phyloP scores from a whole-genome alignment of 2,113 vertebrate genomes.

The Blennius ocellaris region DNA sequence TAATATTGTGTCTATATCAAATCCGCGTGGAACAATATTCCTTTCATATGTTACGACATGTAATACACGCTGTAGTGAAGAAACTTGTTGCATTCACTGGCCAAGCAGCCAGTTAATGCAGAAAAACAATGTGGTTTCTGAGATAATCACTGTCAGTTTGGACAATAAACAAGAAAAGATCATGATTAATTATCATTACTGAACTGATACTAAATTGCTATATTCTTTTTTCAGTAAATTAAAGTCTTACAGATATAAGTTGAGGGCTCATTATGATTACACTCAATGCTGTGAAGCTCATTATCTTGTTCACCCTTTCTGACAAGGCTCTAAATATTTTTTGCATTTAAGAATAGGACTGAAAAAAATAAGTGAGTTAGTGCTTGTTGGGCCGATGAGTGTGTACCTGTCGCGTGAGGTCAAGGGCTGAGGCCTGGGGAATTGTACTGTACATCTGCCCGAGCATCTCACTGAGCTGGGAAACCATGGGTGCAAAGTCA shows the following conservation, averaged over 20 bases:
- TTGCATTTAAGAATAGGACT: background rate
- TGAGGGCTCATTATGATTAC: slow-evolving; percentile 4
- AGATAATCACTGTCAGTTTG: no score
- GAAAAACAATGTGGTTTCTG: no score
- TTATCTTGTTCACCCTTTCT: background rate
- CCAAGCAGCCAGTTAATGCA: no score
- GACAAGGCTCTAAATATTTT: slow-evolving; percentile 3
- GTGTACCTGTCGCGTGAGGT: slow-evolving; percentile 96
- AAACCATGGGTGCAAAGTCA: slow-evolving; percentile 98
- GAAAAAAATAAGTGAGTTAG: background rate
- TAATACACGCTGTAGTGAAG: no score
- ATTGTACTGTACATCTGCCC: slow-evolving; percentile 99
- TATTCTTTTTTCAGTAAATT: no score
- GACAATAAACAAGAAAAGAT: background rate
- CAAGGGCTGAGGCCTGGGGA: slow-evolving; percentile 96
- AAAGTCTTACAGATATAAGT: background rate
- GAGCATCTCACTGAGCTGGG: slow-evolving; percentile 98
- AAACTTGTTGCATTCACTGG: no score
- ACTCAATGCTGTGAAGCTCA: background rate
- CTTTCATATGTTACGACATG: no score
- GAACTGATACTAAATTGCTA: background rate
- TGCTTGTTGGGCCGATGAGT: background rate
- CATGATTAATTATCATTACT: background rate
- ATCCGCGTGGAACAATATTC: no score
- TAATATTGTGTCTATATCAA: no score